Evolutionary conservation across 2,113 vertebrate species (phyloP).

Genomic region (Propithecus coquereli): DNA sequence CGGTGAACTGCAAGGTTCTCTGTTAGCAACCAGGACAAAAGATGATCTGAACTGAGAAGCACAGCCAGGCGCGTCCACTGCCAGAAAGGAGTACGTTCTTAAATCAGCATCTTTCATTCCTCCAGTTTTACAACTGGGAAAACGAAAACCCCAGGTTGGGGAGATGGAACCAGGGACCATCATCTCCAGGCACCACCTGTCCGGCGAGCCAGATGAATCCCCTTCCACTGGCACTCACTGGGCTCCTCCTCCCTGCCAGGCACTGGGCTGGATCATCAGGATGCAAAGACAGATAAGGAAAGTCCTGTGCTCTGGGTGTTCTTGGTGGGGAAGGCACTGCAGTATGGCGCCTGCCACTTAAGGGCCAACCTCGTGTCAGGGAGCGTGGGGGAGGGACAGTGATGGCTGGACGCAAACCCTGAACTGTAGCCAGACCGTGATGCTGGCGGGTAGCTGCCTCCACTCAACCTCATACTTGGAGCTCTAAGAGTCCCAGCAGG

Average conservation of each 20-base stretch:
- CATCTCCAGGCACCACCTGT: not conserved
- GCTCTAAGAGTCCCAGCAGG: not conserved
- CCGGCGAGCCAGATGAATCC: not conserved
- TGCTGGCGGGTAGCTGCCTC: not conserved
- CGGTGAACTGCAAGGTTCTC: not conserved
- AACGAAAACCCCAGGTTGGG: not conserved
- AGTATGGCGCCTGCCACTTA: fast-evolving
- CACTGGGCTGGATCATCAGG: not conserved
- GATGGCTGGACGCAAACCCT: too few species aligned
- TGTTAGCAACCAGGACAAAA: not conserved
- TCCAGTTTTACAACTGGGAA: not conserved
- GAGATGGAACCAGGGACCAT: not conserved
- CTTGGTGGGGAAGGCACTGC: not conserved
- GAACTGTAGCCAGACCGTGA: not conserved
- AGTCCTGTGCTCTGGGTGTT: not conserved
- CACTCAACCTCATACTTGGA: not conserved
- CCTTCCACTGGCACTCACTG: not conserved
- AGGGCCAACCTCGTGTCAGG: fast-evolving
- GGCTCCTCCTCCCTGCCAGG: too few species aligned
- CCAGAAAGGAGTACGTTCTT: not conserved
- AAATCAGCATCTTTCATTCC: not conserved
- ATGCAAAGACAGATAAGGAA: not conserved
- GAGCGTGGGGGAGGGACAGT: not conserved
- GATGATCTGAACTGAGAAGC: not conserved
- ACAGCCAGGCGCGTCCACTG: not conserved